Percentiles rank a stretch among this genome's conserved stretches.
Evolutionary conservation across 1,140 invertebrate genomes (phyloP).

Genomic region (Rhizoglyphus robini): DNA sequence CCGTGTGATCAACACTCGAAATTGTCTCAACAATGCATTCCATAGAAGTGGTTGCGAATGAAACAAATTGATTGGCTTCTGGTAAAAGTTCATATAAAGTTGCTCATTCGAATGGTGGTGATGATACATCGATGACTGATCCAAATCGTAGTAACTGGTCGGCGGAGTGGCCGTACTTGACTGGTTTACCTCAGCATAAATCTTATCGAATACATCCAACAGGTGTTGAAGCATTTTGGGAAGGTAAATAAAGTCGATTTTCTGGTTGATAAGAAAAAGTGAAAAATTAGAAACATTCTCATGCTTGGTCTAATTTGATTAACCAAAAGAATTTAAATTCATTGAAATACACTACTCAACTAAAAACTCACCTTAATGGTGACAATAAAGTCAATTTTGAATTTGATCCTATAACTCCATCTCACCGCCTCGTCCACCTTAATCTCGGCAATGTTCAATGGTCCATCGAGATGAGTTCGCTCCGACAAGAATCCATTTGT

Average conservation of each 20-base stretch:
- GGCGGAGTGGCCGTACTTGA: too few species aligned
- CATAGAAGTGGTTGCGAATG: background rate
- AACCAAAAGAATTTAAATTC: background rate
- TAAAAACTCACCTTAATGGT: background rate
- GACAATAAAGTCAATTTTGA: background rate
- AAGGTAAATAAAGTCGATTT: too few species aligned
- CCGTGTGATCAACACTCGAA: background rate
- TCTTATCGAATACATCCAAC: background rate
- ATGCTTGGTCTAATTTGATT: background rate
- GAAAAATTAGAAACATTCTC: too few species aligned
- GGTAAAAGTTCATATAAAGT: background rate
- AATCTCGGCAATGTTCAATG: background rate
- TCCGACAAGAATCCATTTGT: background rate
- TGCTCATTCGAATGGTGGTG: background rate
- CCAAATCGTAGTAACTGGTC: background rate
- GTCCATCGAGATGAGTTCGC: background rate
- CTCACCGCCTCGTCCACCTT: background rate
- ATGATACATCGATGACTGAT: too few species aligned
- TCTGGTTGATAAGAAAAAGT: too few species aligned
- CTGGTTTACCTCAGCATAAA: background rate
- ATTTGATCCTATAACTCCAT: slow-evolving; percentile 15
- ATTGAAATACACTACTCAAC: background rate
- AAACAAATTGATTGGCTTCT: background rate
- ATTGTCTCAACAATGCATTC: background rate
- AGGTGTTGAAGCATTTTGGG: background rate